Conservation (phyloP, 2,888 invertebrate genomes). For the Drosophila subsilvestris region DNA sequence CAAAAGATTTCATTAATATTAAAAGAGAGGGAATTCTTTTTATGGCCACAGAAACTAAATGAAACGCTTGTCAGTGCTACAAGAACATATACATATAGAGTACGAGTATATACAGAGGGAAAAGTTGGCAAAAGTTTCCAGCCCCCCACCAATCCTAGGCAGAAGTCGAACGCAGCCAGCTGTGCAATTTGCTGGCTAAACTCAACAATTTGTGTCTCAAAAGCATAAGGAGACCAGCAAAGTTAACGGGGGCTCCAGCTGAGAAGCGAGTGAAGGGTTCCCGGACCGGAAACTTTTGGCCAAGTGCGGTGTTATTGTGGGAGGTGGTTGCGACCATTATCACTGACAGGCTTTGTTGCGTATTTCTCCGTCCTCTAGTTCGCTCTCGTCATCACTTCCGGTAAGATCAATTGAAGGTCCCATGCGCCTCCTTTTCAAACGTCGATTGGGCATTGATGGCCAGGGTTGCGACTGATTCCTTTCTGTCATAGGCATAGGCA, state of each 20-base stretch:
- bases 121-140: conserved; percentile 19
- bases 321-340: not conserved
- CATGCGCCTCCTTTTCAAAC: not conserved
- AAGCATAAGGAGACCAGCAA: conserved; percentile 46
- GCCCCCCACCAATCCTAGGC: not conserved
- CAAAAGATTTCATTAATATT: conserved; percentile 72
- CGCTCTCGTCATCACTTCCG: not conserved
- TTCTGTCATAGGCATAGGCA: conserved; percentile 11
- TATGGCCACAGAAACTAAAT: conserved; percentile 58
- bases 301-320: conserved; percentile 48
- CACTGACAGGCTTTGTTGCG: conserved; percentile 10
- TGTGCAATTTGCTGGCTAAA: conserved; percentile 73
- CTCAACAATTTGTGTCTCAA: conserved; percentile 68
- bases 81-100: conserved; percentile 11
- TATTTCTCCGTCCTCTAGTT: conserved; percentile 57
- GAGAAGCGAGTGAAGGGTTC: conserved; percentile 13
- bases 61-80: conserved; percentile 64
- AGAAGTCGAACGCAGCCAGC: conserved; percentile 54
- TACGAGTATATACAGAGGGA: not conserved
- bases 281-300: conserved; percentile 42
- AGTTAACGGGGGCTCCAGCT: conserved; percentile 22
- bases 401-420: not conserved
- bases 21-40: conserved; percentile 45
- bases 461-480: too few species aligned
- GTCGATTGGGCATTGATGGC: not conserved